Conservation (phyloP, 2,113 vertebrate species). For the Suncus etruscus region DNA sequence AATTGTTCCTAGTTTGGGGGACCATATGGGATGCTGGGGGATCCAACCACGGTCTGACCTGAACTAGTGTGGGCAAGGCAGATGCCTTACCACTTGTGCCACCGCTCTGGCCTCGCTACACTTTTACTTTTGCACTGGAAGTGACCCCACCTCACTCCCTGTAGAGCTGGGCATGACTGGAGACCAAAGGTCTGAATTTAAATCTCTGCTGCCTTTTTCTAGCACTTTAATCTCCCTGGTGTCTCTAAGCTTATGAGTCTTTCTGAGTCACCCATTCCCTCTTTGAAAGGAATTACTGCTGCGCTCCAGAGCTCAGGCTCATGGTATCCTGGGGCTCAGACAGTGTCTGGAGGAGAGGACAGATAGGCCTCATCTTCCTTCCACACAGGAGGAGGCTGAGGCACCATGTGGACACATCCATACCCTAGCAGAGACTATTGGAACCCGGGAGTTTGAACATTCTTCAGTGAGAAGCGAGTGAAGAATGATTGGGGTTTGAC, state of each 20-base stretch:
- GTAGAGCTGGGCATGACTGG: not conserved
- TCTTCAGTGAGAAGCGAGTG: not conserved
- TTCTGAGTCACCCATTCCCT: not conserved
- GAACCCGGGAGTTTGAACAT: not conserved
- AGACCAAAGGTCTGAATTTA: not conserved
- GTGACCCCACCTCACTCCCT: not conserved
- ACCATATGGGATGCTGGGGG: too few relatives aligned
- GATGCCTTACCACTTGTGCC: too few relatives aligned
- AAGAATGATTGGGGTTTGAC: not conserved
- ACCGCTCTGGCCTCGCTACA: too few relatives aligned
- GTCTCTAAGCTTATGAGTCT: not conserved
- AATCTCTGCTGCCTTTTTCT: not conserved
- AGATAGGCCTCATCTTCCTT: not conserved
- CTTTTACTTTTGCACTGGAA: not conserved
- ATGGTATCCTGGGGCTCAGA: not conserved
- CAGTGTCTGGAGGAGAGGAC: not conserved
- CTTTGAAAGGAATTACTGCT: not conserved
- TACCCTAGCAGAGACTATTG: fast-evolving
- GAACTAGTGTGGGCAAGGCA: too few relatives aligned
- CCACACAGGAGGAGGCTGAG: not conserved
- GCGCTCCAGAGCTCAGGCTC: not conserved
- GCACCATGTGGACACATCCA: too few relatives aligned
- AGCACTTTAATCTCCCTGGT: not conserved
- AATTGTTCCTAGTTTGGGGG: too few relatives aligned
- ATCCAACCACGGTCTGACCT: too few relatives aligned